Base-by-base conservation (phyloP, 2,113 vertebrate species). In the Pardalotus punctatus region DNA sequence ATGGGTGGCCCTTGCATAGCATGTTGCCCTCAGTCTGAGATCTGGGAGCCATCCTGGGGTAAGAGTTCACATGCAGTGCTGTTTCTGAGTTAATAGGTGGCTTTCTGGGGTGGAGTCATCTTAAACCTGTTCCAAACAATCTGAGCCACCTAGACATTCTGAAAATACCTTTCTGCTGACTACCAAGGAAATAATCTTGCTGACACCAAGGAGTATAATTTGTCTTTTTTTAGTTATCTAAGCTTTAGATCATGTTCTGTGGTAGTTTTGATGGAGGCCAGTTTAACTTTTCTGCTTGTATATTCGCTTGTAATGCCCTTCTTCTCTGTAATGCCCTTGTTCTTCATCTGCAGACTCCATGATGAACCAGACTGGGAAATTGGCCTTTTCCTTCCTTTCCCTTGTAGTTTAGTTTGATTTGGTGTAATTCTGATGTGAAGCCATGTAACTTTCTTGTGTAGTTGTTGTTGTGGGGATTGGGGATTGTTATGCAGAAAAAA, bases 1-100 rank as follows among this genome's bases (percentile, higher is more conserved):
- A 33, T 15, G 13, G 27, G 27, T 8, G 2, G 57, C 48, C 17
- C 14, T 61, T 36, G 17, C 0, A 0, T 24, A 25, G 50, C 0
- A 0, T 64, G 43, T 51, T 81, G 51, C 66, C 57, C 24, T 62
- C 20, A 9, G 43, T 14, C 23, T 40, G 21, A 13, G 20, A 8
- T 54, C 29, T 47, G 21, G 14, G 47, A 88, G 48, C 23, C 0
- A 1, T 6, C 0, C 0, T 3, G 31, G 42, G 7, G 12, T 47
- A 12, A 27, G 64, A 61, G 33, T 51, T 73, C 0, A 1, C 14
- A 17, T 1, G 2, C 2, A 3, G 25, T 36, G 42, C 28, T 42
- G 5, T 62, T 57, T 62, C 38, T 9, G 11, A 2, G 12, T 62
- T 88, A 9, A 20, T 45, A 33, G 15, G 9, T 69, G 29, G 3